Evolutionary conservation across 1,140 invertebrate species (phyloP).

Genomic region (Sitophilus oryzae): DNA sequence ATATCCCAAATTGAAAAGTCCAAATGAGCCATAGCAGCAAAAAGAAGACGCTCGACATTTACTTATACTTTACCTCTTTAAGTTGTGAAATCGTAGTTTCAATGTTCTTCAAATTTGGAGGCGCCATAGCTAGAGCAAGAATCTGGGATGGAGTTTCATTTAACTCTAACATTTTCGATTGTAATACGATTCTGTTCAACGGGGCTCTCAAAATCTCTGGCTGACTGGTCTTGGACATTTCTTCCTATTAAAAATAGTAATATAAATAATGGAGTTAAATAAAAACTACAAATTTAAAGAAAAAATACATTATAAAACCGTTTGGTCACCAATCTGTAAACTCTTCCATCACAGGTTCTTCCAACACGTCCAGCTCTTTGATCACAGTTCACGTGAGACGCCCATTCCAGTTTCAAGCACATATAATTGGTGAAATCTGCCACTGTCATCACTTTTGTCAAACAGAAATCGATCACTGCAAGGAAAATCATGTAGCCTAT

Average conservation of each 20-base stretch:
- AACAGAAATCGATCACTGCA: constrained; percentile 91
- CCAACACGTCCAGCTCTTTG: constrained; percentile 89
- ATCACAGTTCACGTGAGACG: constrained; percentile 80
- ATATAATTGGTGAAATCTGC: constrained; percentile 74
- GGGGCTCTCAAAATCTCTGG: constrained; percentile 81
- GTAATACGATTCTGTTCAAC: constrained; percentile 76
- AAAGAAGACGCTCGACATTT: no score
- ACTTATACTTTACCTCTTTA: constrained; percentile 82
- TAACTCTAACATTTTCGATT: constrained; percentile 77
- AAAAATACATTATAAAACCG: constrained; percentile 58
- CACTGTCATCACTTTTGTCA: constrained; percentile 75
- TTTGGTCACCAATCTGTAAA: constrained; percentile 76
- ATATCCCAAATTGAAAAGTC: no score
- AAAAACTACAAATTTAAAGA: constrained; percentile 11
- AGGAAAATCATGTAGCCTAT: constrained; percentile 4
- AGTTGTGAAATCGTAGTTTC: constrained; percentile 71
- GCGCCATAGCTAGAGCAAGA: constrained; percentile 77
- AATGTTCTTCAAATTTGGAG: constrained; percentile 79
- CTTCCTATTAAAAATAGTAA: constrained; percentile 16
- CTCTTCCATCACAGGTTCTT: constrained; percentile 75
- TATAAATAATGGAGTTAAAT: constrained; percentile 1
- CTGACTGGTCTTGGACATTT: constrained; percentile 26
- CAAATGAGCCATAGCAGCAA: no score
- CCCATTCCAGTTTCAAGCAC: constrained; percentile 76
- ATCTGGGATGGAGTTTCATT: constrained; percentile 72